Conservation (phyloP, 2,888 invertebrate genomes). For the Mesorhabditis sp. region DNA sequence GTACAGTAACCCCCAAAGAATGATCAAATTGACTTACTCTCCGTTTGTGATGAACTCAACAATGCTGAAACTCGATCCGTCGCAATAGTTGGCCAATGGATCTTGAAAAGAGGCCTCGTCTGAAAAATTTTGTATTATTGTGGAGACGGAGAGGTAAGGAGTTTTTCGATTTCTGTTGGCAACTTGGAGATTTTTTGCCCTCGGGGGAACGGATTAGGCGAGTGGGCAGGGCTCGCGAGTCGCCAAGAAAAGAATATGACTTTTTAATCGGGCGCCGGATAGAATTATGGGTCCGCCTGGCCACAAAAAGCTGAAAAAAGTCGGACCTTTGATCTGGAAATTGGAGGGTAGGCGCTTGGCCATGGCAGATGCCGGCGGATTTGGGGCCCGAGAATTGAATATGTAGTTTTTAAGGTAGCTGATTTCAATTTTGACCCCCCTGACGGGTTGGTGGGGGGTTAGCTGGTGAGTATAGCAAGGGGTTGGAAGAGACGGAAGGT, state of each 20-base stretch:
- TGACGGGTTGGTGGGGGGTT: not conserved
- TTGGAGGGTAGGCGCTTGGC: constrained; percentile 1
- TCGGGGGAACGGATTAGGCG: too few species aligned
- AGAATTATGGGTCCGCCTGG: too few species aligned
- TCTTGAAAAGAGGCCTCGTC: constrained; percentile 47
- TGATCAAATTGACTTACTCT: constrained; percentile 18
- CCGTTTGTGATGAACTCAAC: constrained; percentile 51
- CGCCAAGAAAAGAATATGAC: too few species aligned
- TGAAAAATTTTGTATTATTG: constrained; percentile 23
- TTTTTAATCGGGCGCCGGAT: too few species aligned
- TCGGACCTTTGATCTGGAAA: not conserved
- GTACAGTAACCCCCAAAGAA: too few species aligned
- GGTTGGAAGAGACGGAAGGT: not conserved
- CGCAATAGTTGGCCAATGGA: constrained; percentile 45
- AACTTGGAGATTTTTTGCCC: too few species aligned
- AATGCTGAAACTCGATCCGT: constrained; percentile 54
- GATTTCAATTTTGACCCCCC: not conserved
- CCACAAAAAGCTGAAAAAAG: too few species aligned
- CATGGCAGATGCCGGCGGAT: not conserved
- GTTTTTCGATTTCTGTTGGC: too few species aligned
- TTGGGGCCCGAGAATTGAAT: not conserved
- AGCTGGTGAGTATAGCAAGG: not conserved
- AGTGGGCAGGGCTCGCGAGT: too few species aligned
- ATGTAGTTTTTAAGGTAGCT: not conserved
- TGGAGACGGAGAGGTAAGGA: too few species aligned